Conservation (phyloP, 2,797 vertebrate species). For the Phyllotis vaccarum region DNA sequence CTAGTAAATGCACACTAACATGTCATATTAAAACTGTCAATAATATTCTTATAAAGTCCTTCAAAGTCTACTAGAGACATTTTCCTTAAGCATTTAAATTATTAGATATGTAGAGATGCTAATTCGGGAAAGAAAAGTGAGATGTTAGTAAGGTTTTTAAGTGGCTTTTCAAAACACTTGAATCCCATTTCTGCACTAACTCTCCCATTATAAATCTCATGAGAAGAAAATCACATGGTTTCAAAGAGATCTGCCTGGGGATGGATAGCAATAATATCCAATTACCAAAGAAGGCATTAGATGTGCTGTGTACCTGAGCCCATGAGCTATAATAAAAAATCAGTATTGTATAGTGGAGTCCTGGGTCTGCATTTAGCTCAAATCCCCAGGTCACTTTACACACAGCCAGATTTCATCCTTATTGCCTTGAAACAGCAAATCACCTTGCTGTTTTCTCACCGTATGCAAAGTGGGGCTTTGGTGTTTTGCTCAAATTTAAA, state of each 20-base stretch:
- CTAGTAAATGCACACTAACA: background rate
- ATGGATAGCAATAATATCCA: conserved; percentile 21
- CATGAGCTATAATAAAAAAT: conserved; percentile 37
- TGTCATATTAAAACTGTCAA: background rate
- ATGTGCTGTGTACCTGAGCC: background rate
- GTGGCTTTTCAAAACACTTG: conserved; percentile 14
- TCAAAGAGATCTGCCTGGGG: conserved; percentile 2
- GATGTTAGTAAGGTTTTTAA: background rate
- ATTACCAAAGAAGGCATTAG: background rate
- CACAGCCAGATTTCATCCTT: background rate
- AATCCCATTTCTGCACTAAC: conserved; percentile 11
- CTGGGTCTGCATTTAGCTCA: background rate
- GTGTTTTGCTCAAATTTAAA: conserved; percentile 21
- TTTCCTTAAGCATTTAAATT: background rate
- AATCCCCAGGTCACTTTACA: conserved; percentile 1
- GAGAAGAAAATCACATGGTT: conserved; percentile 36
- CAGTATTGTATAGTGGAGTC: background rate
- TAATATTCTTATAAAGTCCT: background rate
- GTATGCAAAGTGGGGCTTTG: background rate
- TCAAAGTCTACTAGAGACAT: background rate
- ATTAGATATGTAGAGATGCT: no score
- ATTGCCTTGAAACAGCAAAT: conserved; percentile 27
- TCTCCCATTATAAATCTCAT: background rate
- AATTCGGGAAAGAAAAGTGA: no score
- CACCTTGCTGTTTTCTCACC: conserved; percentile 12